A percentile compares a stretch with the other conserved stretches of the same genome.
Evolutionary conservation across 2,113 vertebrate genomes (phyloP).

Genomic region (Sinosuthora webbiana): DNA sequence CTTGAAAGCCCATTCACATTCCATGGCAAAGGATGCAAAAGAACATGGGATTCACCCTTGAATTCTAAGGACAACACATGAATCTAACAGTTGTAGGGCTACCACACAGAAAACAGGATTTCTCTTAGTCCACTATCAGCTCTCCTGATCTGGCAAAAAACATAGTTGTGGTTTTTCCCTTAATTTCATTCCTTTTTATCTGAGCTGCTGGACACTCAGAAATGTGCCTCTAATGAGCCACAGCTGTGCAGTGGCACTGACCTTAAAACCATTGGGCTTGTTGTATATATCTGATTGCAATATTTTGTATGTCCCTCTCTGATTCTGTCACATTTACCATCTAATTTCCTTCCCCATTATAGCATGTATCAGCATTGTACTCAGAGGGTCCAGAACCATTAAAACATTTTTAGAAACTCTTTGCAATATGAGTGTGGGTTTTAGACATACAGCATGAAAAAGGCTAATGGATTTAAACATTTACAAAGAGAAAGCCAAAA

Average conservation of each 20-base stretch:
- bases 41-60: background rate
- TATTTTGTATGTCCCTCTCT: background rate
- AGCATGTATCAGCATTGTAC: background rate
- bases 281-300: background rate
- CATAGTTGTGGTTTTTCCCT: background rate
- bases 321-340: background rate
- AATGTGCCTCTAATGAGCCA: background rate
- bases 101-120: background rate
- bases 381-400: background rate
- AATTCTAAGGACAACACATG: background rate
- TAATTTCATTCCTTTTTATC: background rate
- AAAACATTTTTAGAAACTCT: background rate
- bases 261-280: background rate
- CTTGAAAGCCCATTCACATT: background rate
- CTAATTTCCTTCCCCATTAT: background rate
- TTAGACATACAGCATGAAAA: background rate
- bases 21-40: background rate
- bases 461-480: background rate
- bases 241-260: background rate
- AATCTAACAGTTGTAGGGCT: background rate
- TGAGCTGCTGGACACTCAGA: background rate
- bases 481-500: background rate
- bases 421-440: background rate
- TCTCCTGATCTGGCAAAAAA: background rate
- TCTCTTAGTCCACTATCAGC: background rate